Conservation (phyloP, 2,113 vertebrate species). For the Nicator chloris region DNA sequence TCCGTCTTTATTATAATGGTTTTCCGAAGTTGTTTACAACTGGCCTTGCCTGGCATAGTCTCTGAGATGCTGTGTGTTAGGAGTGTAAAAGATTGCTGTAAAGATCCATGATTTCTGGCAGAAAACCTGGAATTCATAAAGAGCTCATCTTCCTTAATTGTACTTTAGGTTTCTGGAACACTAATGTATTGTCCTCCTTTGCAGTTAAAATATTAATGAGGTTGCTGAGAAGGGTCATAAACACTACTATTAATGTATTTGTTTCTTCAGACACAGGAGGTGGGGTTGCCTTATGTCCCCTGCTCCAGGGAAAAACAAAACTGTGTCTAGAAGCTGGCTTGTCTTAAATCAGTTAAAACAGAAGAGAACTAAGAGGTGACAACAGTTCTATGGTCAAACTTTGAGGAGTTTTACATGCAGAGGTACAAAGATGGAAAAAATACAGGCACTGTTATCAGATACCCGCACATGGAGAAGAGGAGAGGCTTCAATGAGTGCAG, state of each 20-base stretch:
- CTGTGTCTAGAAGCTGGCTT: not conserved
- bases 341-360: not conserved
- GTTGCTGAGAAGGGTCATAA: not conserved
- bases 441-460: not conserved
- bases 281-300: not conserved
- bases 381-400: not conserved
- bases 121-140: not conserved
- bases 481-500: not conserved
- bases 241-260: not conserved
- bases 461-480: not conserved
- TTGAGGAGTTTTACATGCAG: not conserved
- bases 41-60: not conserved
- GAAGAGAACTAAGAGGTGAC: not conserved
- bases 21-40: not conserved
- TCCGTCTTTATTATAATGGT: not conserved
- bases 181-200: not conserved
- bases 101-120: not conserved
- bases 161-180: not conserved
- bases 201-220: not conserved
- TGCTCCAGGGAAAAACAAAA: not conserved
- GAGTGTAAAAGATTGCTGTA: not conserved
- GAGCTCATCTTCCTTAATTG: not conserved
- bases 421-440: not conserved
- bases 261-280: not conserved
- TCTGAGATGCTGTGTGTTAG: not conserved